Evolutionary conservation across 2,797 vertebrate species (phyloP).

Genomic region (Propithecus perrieri): DNA sequence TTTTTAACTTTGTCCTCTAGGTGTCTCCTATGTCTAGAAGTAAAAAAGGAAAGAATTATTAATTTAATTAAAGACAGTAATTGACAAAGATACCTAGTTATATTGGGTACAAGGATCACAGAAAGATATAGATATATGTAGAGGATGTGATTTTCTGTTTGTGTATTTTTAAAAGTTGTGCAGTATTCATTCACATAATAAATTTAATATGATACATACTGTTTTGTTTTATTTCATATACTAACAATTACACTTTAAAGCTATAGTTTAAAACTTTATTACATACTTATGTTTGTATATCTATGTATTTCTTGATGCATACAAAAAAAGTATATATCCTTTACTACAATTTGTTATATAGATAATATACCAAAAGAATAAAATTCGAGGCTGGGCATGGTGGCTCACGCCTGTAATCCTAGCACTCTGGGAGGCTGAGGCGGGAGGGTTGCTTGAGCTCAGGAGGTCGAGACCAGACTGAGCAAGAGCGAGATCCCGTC

Average conservation of each 20-base stretch:
- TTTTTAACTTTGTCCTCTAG: slow-evolving; percentile 35
- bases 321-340: neutral
- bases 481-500: too few species aligned
- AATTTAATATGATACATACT: neutral
- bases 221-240: neutral
- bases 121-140: neutral
- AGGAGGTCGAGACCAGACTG: too few species aligned
- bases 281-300: neutral
- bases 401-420: too few species aligned
- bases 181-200: neutral
- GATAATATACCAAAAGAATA: neutral
- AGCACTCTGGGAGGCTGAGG: too few species aligned
- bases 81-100: neutral
- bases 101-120: neutral
- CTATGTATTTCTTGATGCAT: neutral
- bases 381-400: neutral
- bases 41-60: neutral
- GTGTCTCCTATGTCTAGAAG: neutral
- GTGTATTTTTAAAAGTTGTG: neutral
- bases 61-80: neutral
- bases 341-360: neutral
- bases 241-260: neutral
- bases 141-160: neutral
- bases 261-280: neutral
- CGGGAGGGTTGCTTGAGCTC: too few species aligned